A percentile compares a stretch with the other conserved stretches of the same genome.
phyloP scores from a whole-genome alignment of 2,113 vertebrate species.

The Mus pahari region DNA sequence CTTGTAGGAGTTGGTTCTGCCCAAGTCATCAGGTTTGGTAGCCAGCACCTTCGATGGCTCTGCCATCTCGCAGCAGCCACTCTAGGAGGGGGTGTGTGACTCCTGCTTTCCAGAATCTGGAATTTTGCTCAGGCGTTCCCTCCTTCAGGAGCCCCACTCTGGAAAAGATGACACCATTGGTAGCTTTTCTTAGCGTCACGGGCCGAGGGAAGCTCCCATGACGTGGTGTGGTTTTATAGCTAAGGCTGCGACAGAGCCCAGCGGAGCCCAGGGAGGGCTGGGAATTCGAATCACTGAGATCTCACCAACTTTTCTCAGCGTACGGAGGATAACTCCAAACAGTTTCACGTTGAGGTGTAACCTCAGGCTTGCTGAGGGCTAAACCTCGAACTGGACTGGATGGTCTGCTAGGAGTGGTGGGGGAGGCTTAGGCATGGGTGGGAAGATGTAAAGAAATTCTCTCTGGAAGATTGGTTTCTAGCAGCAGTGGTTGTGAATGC shows the following conservation, averaged over 20 bases:
- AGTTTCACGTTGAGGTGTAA: not conserved
- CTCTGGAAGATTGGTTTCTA: not conserved
- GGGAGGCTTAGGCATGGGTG: not conserved
- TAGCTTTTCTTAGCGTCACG: not conserved
- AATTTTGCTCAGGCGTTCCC: not conserved
- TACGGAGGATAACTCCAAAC: not conserved
- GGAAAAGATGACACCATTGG: not conserved
- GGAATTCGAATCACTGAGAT: not conserved
- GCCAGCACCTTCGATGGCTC: not conserved
- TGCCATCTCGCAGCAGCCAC: too few relatives aligned
- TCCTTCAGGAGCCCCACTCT: not conserved
- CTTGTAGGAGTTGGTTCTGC: not conserved
- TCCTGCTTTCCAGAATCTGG: not conserved
- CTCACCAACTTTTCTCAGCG: not conserved
- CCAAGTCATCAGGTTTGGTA: too few relatives aligned
- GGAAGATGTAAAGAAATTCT: not conserved
- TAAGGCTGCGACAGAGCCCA: not conserved
- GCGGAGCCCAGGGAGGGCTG: too few relatives aligned
- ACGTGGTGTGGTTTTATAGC: not conserved
- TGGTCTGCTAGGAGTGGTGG: not conserved
- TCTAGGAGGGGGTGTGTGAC: rapidly evolving
- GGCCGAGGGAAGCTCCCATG: not conserved
- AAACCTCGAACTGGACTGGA: not conserved
- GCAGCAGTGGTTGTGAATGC: too few relatives aligned
- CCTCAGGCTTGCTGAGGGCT: not conserved